Evolutionary conservation across 2,113 vertebrate species (phyloP), one percentile per base, ranked within the genome.

Genomic region (Gopherus flavomarginatus): DNA sequence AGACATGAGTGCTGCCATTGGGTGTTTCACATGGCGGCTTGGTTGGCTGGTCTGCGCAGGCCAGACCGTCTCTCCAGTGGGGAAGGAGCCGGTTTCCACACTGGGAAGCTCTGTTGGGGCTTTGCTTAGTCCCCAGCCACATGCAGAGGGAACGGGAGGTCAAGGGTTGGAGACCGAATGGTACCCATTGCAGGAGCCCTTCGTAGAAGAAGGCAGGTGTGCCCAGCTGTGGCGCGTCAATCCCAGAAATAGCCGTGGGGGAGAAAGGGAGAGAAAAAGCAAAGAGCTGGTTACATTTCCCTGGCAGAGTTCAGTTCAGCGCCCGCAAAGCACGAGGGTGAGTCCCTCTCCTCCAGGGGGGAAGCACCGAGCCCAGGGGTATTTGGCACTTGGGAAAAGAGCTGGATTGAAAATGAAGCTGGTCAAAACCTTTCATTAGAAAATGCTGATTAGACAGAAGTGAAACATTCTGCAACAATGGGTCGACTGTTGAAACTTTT

Each of bases 181-280:
- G 92, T 99, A 99, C 99, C 99, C 98, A 98, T 98, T 98, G 98
- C 95, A 99, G 98, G 95, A 99, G 98, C 94, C 98, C 98, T 95
- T 99, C 98, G 44, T 93, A 97, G 96, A 98, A 93, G 97, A 99
- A 98, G 95, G 97, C 98, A 26, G 98, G 97, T 78, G 98, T 97
- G 97, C 98, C 96, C 97, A 99, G 96, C 99, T 99, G 97, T 69
- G 79, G 90, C 77, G 83, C 13, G 54, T 54, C 95, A 88, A 52
- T 5, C 92, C 97, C 98, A 84, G 13, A 38, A 85, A 92, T 69
- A 44, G 92, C 84, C 12, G 81, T 49, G 92, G 62, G 75, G 91
- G 54, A 80, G 22, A n/a, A 88, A 87, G 6, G 62, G 90, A 96
- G 85, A 93, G 90, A 97, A 94, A 97, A 72, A 96, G 94, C 94